Base-by-base conservation (phyloP, 2,888 invertebrate genomes). In the Parascotia fuliginaria region DNA sequence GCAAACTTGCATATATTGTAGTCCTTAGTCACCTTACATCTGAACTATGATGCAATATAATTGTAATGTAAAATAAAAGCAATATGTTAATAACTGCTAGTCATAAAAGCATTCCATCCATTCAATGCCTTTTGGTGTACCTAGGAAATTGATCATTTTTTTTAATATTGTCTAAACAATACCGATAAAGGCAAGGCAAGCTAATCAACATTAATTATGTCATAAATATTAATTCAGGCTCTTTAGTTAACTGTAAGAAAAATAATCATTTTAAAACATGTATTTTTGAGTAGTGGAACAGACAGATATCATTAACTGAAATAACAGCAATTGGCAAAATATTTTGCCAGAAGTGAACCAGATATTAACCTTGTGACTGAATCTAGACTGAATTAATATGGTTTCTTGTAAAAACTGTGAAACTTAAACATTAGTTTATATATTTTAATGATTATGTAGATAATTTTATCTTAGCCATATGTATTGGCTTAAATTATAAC, bases 351-450 rank as follows among this genome's bases (percentile, higher is more conserved):
- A 24, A 14, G 34, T 31, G 16, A 47, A 52, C 45, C 2, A 45
- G 29, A 42, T 46, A 24, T 43, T 49, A 59, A 62, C 49, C 43
- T 55, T 50, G 16, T 45, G 59, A 62, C 60, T 67, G 63, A 70
- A 53, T 46, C 56, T 63, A 70, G 70, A 70, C 70, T 70, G 69
- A 70, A 59, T 54, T 51, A 45, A 38, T 45, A 52, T 48, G 39
- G 55, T 49, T 22, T 40, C 28, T 56, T 54, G 41, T 49, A 27
- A 52, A 42, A 51, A 50, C 53, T 40, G 32, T 49, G 36, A 46
- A 41, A 16, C 48, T 32, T n/a, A 41, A 46, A 50, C 14, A 38
- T 37, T 24, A 24, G 41, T 39, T 29, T 40, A 32, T 29, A 12
- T 41, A 45, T 33, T 36, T 14, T 28, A 50, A 29, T 45, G 34